Evolutionary conservation across 2,797 vertebrate genomes (phyloP).

Genomic region (Jordanella pulchra): DNA sequence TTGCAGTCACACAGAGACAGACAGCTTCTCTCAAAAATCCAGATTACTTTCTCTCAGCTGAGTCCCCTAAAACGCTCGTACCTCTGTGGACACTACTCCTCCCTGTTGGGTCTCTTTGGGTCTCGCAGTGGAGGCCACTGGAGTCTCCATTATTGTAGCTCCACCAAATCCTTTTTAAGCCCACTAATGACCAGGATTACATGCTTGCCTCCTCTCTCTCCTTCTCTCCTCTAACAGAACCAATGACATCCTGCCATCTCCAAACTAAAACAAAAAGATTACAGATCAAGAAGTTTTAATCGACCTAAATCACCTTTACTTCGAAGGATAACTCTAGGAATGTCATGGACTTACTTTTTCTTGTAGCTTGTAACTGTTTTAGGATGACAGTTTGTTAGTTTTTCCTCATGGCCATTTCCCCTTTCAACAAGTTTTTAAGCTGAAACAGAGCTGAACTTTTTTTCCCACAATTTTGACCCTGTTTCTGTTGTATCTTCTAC

Average conservation of each 20-base stretch:
- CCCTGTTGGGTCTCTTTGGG: constrained; percentile 67
- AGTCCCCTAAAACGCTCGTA: constrained; percentile 58
- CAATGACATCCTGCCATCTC: constrained; percentile 62
- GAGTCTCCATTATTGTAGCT: constrained; percentile 75
- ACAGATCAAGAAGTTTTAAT: constrained; percentile 31
- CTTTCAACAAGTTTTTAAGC: background rate
- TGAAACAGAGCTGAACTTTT: background rate
- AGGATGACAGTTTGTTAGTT: background rate
- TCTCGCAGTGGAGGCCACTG: constrained; percentile 72
- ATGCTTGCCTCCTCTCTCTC: constrained; percentile 65
- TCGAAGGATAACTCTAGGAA: constrained; percentile 5
- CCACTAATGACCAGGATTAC: constrained; percentile 81
- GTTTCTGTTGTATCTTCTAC: background rate
- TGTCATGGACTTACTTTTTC: constrained; percentile 5
- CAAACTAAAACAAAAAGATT: constrained; percentile 57
- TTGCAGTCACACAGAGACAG: constrained; percentile 41
- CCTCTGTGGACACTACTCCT: constrained; percentile 62
- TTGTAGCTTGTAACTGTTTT: background rate
- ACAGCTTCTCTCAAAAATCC: constrained; percentile 53
- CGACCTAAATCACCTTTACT: constrained; percentile 43
- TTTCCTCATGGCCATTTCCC: background rate
- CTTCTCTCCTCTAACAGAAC: constrained; percentile 37
- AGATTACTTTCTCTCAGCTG: constrained; percentile 56
- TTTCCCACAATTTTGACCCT: background rate
- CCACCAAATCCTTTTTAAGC: constrained; percentile 81